Evolutionary conservation across 2,113 vertebrate genomes (phyloP), one percentile per base, ranked within the genome.

Genomic region (Saccopteryx leptura): DNA sequence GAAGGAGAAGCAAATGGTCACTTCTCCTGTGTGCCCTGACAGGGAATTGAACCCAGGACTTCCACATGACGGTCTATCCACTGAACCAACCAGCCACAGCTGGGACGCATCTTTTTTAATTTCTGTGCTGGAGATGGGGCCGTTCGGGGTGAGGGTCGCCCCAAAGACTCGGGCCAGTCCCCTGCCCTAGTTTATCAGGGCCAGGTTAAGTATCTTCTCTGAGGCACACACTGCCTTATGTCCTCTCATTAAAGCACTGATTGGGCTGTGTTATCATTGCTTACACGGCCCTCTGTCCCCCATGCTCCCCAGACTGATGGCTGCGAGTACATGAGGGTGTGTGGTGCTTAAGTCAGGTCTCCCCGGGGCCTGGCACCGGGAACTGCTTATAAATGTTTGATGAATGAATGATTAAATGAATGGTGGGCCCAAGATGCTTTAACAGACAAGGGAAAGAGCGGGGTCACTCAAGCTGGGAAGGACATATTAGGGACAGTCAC

Each of bases 371-470:
- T 1, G 5, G 60, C 31, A 66, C 54, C 52, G 17, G 63, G 15
- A 60, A n/a, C 60, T 58, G 19, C 52, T 90, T 88, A 33, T 61
- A 76, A 39, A 95, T 28, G 19, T 80, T 48, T 68, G 39, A 39
- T 39, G 39, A 91, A 24, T 50, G 76, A 91, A 74, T 88, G 68
- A 76, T 39, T 75, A 46, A 82, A 71, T 72, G 54, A 87, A 74
- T 74, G 87, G 33, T 24, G 52, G 24, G n/a, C 23, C 58, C 7
- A 8, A 48, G 83, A 56, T 58, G 75, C 61, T 94, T 75, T 46
- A 76, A 79, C 14, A 66, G 61, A 33, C 11, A 86, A 71, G 18
- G 14, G 46, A 78, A 33, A 10, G 66, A 2, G 46, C 52, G 14
- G 46, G n/a, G 11, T 28, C 71, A 9, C 11, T 86, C 66, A 19